Conservation (phyloP, 2,888 invertebrate species). For the Psylliodes chrysocephalus region DNA sequence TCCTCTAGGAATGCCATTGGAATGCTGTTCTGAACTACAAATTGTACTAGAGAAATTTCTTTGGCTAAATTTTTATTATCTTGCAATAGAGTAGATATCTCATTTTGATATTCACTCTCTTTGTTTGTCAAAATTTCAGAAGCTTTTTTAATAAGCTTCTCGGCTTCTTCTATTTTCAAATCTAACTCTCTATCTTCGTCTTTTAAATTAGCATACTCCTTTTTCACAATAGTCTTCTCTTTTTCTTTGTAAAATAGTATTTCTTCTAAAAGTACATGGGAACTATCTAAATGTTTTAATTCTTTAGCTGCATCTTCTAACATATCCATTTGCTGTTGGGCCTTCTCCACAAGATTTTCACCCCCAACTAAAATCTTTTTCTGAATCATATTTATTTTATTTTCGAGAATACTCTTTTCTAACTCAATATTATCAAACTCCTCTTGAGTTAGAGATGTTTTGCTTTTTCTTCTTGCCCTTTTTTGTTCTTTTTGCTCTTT, state of each 20-base stretch:
- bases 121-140: constrained; percentile 82
- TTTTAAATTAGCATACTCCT: constrained; percentile 86
- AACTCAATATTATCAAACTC: constrained; percentile 67
- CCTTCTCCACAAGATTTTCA: constrained; percentile 94
- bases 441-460: constrained; percentile 47
- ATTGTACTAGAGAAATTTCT: constrained; percentile 84
- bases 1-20: constrained; percentile 88
- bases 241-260: constrained; percentile 86
- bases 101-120: constrained; percentile 50
- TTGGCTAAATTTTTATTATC: constrained; percentile 81
- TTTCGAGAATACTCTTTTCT: constrained; percentile 66
- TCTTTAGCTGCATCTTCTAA: constrained; percentile 86
- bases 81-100: constrained; percentile 54
- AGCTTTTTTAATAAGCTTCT: constrained; percentile 81
- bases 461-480: constrained; percentile 65
- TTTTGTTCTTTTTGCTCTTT: constrained; percentile 68
- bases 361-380: constrained; percentile 96
- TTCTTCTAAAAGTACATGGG: constrained; percentile 80
- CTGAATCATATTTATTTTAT: constrained; percentile 76
- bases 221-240: constrained; percentile 87
- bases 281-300: constrained; percentile 76
- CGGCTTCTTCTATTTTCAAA: constrained; percentile 83
- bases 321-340: constrained; percentile 87
- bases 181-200: constrained; percentile 93
- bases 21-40: constrained; percentile 88